Evolutionary conservation across 2,113 vertebrate species (phyloP).

Genomic region (Takifugu flavidus): DNA sequence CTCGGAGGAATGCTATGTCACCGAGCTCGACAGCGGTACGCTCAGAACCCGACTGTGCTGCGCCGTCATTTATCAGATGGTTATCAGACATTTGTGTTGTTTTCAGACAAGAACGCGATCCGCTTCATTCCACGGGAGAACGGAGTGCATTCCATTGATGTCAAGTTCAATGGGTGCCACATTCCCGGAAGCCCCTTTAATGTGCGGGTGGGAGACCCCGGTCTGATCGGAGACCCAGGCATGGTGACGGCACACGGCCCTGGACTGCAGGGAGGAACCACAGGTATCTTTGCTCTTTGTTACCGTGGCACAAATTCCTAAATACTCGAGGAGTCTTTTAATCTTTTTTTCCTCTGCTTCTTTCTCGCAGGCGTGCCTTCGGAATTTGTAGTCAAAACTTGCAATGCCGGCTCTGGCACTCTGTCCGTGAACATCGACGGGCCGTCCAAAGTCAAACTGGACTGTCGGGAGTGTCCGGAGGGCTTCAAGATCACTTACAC

Average conservation of each 20-base stretch:
- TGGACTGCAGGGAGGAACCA: constrained; percentile 88
- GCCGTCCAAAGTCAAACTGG: constrained; percentile 95
- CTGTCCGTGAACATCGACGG: constrained; percentile 92
- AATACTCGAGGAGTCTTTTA: background rate
- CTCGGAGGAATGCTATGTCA: constrained; percentile 91
- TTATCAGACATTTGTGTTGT: constrained; percentile 4
- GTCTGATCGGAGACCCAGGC: constrained; percentile 88
- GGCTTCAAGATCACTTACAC: constrained; percentile 92
- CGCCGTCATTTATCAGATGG: background rate
- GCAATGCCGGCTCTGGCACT: constrained; percentile 86
- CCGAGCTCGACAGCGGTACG: constrained; percentile 88
- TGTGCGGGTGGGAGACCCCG: constrained; percentile 90
- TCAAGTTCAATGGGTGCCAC: constrained; percentile 92
- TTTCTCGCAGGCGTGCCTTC: constrained; percentile 78
- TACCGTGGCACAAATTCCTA: background rate
- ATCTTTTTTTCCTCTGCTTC: background rate
- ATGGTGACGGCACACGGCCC: constrained; percentile 89
- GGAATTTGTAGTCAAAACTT: constrained; percentile 90
- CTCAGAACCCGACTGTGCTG: background rate
- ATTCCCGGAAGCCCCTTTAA: constrained; percentile 96
- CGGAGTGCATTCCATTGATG: constrained; percentile 91
- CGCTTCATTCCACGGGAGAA: constrained; percentile 95
- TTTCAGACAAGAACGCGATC: constrained; percentile 86
- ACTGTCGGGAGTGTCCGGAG: constrained; percentile 89
- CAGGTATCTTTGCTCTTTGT: constrained; percentile 72